phyloP scores from a whole-genome alignment of 2,888 invertebrate species.

The Drosophila rubida region DNA sequence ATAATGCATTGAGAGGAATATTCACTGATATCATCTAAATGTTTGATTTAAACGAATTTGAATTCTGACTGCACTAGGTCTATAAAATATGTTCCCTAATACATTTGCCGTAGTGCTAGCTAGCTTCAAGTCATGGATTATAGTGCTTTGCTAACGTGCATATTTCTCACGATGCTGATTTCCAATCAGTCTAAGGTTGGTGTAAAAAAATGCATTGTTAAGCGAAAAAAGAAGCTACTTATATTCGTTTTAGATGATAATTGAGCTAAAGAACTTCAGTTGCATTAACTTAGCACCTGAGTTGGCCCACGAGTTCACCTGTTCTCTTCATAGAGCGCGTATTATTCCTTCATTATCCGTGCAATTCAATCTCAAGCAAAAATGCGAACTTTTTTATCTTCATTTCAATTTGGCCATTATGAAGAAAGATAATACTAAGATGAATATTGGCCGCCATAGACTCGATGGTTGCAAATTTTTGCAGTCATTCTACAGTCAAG shows the following conservation, averaged over 20 bases:
- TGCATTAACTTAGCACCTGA: constrained; percentile 8
- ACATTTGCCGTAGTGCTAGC: no score
- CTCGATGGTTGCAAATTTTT: constrained; percentile 62
- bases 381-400: neutral
- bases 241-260: neutral
- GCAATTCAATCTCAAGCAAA: neutral
- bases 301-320: neutral
- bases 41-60: neutral
- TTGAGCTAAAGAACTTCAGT: constrained; percentile 9
- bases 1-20: no score
- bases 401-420: neutral
- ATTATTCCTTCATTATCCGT: constrained; percentile 1
- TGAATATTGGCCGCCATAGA: constrained; percentile 36
- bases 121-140: neutral
- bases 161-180: neutral
- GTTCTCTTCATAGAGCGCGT: constrained; percentile 6
- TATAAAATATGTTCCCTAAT: no score
- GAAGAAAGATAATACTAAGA: constrained; percentile 51
- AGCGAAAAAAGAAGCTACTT: no score
- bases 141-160: neutral
- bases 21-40: neutral
- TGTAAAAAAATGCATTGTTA: no score
- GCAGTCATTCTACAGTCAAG: constrained; percentile 4
- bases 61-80: neutral
- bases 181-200: constrained; percentile 19